Evolutionary conservation across 2,113 vertebrate genomes (phyloP), one percentile per base, ranked within the genome.

Genomic region (Paralichthys olivaceus): DNA sequence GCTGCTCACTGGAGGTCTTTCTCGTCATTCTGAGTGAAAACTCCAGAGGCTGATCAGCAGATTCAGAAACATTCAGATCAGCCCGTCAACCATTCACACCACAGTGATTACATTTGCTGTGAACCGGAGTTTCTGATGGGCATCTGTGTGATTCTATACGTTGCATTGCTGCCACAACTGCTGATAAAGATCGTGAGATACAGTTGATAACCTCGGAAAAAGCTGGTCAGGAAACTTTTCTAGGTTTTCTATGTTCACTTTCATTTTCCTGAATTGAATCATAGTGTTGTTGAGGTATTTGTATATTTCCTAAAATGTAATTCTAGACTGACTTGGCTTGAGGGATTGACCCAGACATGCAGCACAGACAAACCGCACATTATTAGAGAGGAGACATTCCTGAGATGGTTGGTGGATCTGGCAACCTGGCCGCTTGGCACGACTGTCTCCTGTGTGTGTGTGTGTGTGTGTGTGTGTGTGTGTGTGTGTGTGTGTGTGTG

Each of bases 331-430:
- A 49, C 63, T 63, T 56, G 55, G 62, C 76, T 69, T 26, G 40
- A 71, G 23, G 64, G 75, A 65, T 54, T 47, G 20, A 63, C 25
- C 13, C 73, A 80, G 75, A 84, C 55, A 73, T 58, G 25, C 69
- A 61, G 73, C 51, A 28, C 55, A 80, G 77, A 90, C 84, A 90
- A 80, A 79, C 77, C 60, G 26, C 66, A 68, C 78, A 54, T 84
- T 87, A 86, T 87, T 80, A 80, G 64, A 77, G 70, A 72, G 83
- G 84, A 91, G 82, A 75, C 87, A 89, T 92, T 91, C 89, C 80
- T 79, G 53, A 60, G 60, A 84, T 83, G 73, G 77, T 63, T 83
- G 72, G 54, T 77, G 64, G 72, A 79, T 89, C 78, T 90, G 82
- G 77, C 79, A 84, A 82, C 80, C 78, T 80, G 81, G 28, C 59